Evolutionary conservation across 2,797 vertebrate genomes (phyloP).

Genomic region (Emydoidea blandingii): DNA sequence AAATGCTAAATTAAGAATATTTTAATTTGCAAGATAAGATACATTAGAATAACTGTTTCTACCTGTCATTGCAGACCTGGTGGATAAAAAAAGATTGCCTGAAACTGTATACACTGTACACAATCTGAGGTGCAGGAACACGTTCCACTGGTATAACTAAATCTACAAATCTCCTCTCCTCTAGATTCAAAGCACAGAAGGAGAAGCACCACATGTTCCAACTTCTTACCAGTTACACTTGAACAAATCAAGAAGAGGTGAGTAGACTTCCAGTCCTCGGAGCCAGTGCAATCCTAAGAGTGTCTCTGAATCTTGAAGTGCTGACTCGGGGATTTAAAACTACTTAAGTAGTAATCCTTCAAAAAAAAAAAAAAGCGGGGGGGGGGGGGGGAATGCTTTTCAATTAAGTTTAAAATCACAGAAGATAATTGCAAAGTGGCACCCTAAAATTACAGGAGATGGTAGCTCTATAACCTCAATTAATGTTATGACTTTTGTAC

Average conservation of each 20-base stretch:
- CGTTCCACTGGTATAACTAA: constrained; percentile 33
- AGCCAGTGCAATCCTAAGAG: not conserved
- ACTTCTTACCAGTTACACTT: constrained; percentile 77
- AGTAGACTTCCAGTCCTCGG: constrained; percentile 11
- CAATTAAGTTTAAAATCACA: constrained; percentile 19
- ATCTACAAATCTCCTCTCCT: constrained; percentile 30
- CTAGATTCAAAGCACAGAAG: constrained; percentile 94
- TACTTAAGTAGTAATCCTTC: constrained; percentile 19
- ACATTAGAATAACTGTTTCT: not conserved
- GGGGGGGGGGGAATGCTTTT: not conserved
- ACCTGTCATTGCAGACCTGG: not conserved
- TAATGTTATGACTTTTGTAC: constrained; percentile 55
- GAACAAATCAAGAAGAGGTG: constrained; percentile 82
- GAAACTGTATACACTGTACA: not conserved
- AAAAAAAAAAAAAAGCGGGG: not conserved
- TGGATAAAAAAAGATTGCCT: not conserved
- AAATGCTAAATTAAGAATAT: not conserved
- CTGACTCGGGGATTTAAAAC: constrained; percentile 18
- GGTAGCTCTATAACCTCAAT: constrained; percentile 34
- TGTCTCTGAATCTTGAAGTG: not conserved
- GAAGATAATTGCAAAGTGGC: constrained; percentile 24
- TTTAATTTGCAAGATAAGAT: not conserved
- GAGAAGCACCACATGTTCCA: constrained; percentile 83
- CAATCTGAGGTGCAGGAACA: not conserved
- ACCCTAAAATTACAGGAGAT: constrained; percentile 59